Conservation (phyloP, 2,113 vertebrate species). For the Danionella cerebrum region DNA sequence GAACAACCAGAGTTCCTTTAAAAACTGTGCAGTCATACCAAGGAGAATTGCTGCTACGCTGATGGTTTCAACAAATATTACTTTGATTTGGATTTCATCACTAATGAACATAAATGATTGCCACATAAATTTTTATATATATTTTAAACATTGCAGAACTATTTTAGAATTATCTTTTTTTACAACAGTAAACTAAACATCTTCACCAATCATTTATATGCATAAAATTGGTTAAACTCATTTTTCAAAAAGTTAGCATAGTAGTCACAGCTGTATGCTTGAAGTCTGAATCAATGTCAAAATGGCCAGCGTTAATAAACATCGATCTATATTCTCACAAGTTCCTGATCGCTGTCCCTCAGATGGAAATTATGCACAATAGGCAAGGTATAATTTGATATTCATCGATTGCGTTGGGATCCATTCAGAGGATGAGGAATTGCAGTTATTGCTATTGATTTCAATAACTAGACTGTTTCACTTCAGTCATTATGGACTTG, state of each 20-base stretch:
- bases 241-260: not conserved
- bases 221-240: too few relatives aligned
- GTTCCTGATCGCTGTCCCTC: conserved; percentile 43
- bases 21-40: too few relatives aligned
- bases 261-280: not conserved
- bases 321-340: conserved; percentile 31
- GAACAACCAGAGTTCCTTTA: too few relatives aligned
- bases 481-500: conserved; percentile 54
- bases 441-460: conserved; percentile 75
- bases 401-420: conserved; percentile 64
- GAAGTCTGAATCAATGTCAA: not conserved
- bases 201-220: too few relatives aligned
- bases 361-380: conserved; percentile 54
- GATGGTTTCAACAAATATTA: too few relatives aligned
- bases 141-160: too few relatives aligned
- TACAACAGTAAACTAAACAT: too few relatives aligned
- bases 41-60: too few relatives aligned
- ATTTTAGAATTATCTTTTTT: too few relatives aligned
- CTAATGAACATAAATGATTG: too few relatives aligned
- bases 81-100: too few relatives aligned
- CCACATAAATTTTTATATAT: too few relatives aligned
- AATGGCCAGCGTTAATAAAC: not conserved
- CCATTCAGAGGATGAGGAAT: conserved; percentile 63
- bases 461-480: conserved; percentile 72
- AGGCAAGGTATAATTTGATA: conserved; percentile 64